Conservation (phyloP, 1,140 invertebrate species). For the Drosophila lowei region DNA sequence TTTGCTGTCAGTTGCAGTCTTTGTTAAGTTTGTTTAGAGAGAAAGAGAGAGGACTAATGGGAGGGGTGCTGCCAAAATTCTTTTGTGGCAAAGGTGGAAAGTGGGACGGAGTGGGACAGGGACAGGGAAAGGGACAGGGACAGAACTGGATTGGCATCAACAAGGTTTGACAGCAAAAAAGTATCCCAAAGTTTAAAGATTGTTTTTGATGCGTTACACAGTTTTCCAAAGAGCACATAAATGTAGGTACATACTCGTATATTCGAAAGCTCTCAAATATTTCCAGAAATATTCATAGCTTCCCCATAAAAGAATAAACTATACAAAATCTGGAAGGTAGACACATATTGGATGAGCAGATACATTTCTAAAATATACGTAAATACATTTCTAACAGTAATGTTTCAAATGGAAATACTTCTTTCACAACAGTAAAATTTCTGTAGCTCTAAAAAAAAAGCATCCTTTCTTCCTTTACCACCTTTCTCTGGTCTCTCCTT, state of each 20-base stretch:
- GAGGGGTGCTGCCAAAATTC: too few relatives aligned
- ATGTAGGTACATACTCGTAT: too few relatives aligned
- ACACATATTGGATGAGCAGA: background rate
- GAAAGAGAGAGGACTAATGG: background rate
- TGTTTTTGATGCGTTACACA: constrained; percentile 9
- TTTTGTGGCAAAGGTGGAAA: too few relatives aligned
- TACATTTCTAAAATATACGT: too few relatives aligned
- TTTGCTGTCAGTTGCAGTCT: constrained; percentile 81
- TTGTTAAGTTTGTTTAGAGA: constrained; percentile 64
- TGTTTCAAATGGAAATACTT: background rate
- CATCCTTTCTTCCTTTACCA: background rate
- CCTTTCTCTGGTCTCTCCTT: background rate
- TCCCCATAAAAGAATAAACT: too few relatives aligned
- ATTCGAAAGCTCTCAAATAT: too few relatives aligned
- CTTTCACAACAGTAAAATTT: too few relatives aligned
- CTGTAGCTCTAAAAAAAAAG: background rate
- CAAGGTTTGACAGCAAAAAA: constrained; percentile 6
- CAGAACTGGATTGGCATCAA: constrained; percentile 20
- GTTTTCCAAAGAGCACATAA: background rate
- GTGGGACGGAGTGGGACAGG: background rate
- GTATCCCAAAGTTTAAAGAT: background rate
- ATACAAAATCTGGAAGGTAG: too few relatives aligned
- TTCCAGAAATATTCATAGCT: too few relatives aligned
- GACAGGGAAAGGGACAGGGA: constrained; percentile 5
- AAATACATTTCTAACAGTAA: too few relatives aligned